Base-by-base conservation (phyloP, 2,888 invertebrate genomes). In the Scaptomyza tumidula region DNA sequence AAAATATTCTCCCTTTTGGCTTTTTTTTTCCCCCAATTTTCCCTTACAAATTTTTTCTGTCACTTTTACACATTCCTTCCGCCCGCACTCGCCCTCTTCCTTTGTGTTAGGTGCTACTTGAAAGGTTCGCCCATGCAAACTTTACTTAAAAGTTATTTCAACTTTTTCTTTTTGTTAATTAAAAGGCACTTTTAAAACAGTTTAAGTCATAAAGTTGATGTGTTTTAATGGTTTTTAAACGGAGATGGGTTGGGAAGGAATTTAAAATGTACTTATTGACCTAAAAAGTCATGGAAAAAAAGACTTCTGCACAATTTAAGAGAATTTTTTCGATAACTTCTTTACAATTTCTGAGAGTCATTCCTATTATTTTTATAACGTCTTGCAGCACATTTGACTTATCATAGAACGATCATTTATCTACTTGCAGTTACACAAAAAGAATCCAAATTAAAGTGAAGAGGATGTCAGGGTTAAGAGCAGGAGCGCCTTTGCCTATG, bases 401-500 rank as follows among this genome's bases (percentile, higher is more conserved):
- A 52, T 43, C 11, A 0, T 6, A 24, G 2, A 5, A 24, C 3
- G 4, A 27, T 3, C 0, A 2, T 1, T 3, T 24, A 9, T 13
- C 6, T 39, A 19, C 9, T 63, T 35, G 0, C 46, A 64, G 64
- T 3, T 27, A 27, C 31, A 4, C 14, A 1, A 24, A 19, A 6
- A 56, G 55, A 3, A 58, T 19, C 39, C 48, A 29, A n/a, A 37
- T 24, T 9, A 33, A 10, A 33, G 29, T 6, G 7, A 41, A 14
- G 27, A 75, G 56, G 16, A 72, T 61, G 68, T 27, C 43, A 14
- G 50, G 50, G 31, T 24, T 24, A 24, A 24, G 24, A 24, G 24
- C 19, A 61, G 70, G 71, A 41, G 68, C 67, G 50, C 37, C 48
- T 0, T 35, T 35, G 16, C 41, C 68, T 11, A 14, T 52, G 55